Evolutionary conservation across 1,140 invertebrate genomes (phyloP).

Genomic region (Aethina tumida): DNA sequence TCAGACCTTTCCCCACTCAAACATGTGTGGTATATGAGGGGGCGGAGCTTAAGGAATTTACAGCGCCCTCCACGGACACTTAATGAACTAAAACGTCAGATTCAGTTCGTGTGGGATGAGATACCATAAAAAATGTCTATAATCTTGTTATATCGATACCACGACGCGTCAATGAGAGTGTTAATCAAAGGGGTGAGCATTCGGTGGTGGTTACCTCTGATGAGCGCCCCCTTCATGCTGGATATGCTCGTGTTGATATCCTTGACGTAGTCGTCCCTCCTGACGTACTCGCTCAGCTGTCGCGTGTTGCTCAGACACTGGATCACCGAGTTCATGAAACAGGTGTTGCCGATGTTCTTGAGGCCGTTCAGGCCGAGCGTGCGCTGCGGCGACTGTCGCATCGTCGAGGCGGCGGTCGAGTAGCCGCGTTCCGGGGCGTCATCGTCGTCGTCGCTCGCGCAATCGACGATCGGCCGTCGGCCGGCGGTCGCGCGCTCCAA

Average conservation of each 20-base stretch:
- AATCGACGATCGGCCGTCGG: constrained; percentile 17
- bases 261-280: constrained; percentile 47
- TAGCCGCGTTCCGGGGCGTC: constrained; percentile 12
- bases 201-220: constrained; percentile 43
- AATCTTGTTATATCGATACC: too few species aligned
- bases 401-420: constrained; percentile 4
- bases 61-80: too few species aligned
- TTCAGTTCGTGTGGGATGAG: too few species aligned
- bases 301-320: constrained; percentile 88
- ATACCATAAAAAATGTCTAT: too few species aligned
- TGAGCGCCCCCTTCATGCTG: constrained; percentile 72
- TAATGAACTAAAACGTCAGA: too few species aligned
- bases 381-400: constrained; percentile 12
- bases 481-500: constrained; percentile 11
- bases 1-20: too few species aligned
- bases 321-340: constrained; percentile 95
- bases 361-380: constrained; percentile 67
- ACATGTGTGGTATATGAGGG: too few species aligned
- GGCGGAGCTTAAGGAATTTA: too few species aligned
- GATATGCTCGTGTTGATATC: constrained; percentile 72
- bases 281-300: constrained; percentile 68
- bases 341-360: constrained; percentile 90
- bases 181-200: too few species aligned
- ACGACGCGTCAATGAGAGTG: too few species aligned
- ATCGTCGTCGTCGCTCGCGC: constrained; percentile 19